Evolutionary conservation across 2,113 vertebrate species (phyloP).

Genomic region (Gila orcuttii): DNA sequence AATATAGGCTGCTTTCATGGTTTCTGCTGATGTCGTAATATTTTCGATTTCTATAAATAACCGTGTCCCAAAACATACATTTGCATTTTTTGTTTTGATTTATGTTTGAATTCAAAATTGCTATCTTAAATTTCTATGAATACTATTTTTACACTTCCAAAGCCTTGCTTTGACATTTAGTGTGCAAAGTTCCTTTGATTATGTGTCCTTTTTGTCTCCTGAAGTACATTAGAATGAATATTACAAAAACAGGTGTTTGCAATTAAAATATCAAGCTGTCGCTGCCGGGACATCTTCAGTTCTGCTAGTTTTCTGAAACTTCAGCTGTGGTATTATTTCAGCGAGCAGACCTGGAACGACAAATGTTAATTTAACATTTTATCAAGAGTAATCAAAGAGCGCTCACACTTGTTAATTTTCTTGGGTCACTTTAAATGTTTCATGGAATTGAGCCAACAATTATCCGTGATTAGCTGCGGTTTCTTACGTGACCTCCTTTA

Average conservation of each 20-base stretch:
- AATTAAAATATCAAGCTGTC: conserved; percentile 70
- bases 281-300: conserved; percentile 29
- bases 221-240: conserved; percentile 52
- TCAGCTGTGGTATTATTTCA: not conserved
- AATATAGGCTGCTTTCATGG: not conserved
- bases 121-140: not conserved
- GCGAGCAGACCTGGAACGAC: conserved; percentile 26
- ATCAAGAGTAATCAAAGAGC: conserved; percentile 51
- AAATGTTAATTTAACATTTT: conserved; percentile 53
- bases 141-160: not conserved
- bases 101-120: not conserved
- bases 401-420: conserved; percentile 47
- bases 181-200: not conserved
- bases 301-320: not conserved
- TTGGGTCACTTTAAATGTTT: conserved; percentile 71
- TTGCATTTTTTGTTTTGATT: not conserved
- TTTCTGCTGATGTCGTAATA: not conserved
- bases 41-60: not conserved
- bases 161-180: not conserved
- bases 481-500: conserved; percentile 68
- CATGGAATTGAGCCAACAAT: conserved; percentile 72
- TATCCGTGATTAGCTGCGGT: conserved; percentile 77
- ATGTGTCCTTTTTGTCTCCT: not conserved
- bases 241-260: conserved; percentile 69
- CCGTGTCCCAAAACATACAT: not conserved